Evolutionary conservation across 2,113 vertebrate species (phyloP).

Genomic region (Ochotona curzoniae): DNA sequence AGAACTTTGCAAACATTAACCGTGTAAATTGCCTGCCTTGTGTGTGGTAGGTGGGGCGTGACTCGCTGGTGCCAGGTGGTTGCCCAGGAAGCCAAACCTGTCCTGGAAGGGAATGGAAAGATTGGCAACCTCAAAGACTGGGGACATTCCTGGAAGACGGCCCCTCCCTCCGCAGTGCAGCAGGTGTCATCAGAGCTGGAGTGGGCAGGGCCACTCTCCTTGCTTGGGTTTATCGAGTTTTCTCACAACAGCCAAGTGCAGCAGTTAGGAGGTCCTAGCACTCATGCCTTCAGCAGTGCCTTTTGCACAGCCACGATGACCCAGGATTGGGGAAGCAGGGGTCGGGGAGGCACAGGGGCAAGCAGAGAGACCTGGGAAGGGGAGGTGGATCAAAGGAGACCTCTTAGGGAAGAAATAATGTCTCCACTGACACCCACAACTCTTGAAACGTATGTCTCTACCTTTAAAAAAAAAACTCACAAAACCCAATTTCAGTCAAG

Average conservation of each 20-base stretch:
- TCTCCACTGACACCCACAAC: background rate
- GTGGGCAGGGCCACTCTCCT: too few species aligned
- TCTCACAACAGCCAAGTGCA: background rate
- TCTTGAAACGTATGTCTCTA: background rate
- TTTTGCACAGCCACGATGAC: background rate
- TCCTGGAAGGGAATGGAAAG: conserved; percentile 47
- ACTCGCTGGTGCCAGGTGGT: background rate
- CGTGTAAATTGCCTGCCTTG: background rate
- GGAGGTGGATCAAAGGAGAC: background rate
- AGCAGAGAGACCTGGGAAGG: background rate
- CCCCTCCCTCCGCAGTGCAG: background rate
- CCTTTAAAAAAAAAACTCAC: background rate
- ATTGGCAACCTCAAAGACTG: background rate
- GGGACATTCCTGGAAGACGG: conserved; percentile 64
- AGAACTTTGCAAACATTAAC: background rate
- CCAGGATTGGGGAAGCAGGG: background rate
- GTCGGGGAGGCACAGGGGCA: background rate
- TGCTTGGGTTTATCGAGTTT: too few species aligned
- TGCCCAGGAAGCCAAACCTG: conserved; percentile 49
- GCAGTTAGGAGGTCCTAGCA: background rate
- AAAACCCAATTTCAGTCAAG: background rate
- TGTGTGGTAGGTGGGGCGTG: background rate
- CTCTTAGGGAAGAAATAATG: background rate
- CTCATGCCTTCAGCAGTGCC: background rate
- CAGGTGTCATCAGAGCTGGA: background rate